Conservation (phyloP, 2,113 vertebrate species). For the Felis chaus region DNA sequence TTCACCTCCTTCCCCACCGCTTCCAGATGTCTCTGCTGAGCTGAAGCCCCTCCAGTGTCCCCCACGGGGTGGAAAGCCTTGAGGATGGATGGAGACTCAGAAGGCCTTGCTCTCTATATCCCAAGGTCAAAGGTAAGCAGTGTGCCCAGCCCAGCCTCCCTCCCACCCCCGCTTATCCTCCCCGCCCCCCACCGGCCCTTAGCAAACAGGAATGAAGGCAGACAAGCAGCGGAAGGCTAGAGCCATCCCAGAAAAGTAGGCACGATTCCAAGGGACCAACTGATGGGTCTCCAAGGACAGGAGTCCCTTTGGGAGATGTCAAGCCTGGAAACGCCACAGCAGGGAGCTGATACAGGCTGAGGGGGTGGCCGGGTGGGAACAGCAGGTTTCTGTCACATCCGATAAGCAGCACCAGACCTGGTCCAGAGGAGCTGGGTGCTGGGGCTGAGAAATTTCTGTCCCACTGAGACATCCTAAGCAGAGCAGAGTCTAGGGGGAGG, state of each 20-base stretch:
- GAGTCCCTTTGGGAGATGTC: neutral
- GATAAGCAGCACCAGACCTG: neutral
- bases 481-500: neutral
- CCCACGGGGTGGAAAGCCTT: neutral
- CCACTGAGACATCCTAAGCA: neutral
- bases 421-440: neutral
- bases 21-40: neutral
- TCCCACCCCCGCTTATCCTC: neutral
- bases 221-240: rapidly evolving
- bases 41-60: neutral
- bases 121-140: neutral
- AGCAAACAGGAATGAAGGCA: neutral
- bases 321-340: neutral
- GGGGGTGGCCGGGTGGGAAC: neutral
- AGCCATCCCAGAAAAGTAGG: neutral
- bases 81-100: neutral
- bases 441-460: neutral
- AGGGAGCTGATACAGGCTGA: neutral
- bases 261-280: neutral
- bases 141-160: neutral
- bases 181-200: neutral
- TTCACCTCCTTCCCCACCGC: neutral
- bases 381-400: neutral
- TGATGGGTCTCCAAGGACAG: neutral
- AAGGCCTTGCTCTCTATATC: neutral